Percentiles rank a stretch among this genome's conserved stretches.
phyloP scores from a whole-genome alignment of 2,797 vertebrate genomes.

The Cuculus canorus region DNA sequence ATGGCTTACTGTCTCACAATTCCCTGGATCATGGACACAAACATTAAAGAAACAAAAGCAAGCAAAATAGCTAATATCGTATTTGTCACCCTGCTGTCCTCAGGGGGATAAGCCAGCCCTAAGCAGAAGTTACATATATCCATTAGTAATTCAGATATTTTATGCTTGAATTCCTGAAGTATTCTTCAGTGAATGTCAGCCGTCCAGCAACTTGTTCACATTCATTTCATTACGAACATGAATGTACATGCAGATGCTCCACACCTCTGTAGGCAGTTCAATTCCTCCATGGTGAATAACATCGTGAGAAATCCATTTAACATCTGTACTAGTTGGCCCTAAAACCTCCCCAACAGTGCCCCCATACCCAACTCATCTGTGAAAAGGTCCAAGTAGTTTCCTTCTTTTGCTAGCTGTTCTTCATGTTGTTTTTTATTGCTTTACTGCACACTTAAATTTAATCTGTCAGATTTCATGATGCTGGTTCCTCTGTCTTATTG shows the following conservation, averaged over 20 bases:
- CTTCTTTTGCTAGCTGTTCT: not conserved
- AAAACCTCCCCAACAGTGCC: not conserved
- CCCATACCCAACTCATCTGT: accelerated
- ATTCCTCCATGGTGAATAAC: not conserved
- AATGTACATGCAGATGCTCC: not conserved
- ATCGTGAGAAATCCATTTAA: not conserved
- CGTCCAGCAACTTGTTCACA: not conserved
- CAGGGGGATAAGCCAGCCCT: not conserved
- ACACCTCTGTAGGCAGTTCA: not conserved
- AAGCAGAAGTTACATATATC: not conserved
- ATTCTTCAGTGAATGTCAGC: not conserved
- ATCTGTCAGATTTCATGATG: not conserved
- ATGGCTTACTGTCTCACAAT: not conserved
- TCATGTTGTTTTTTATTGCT: not conserved
- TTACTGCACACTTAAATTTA: not conserved
- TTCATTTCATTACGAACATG: not conserved
- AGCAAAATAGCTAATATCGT: not conserved
- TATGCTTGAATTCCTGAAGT: not conserved
- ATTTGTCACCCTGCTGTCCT: not conserved
- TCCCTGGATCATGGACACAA: not conserved
- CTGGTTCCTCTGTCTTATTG: not conserved
- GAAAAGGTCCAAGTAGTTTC: not conserved
- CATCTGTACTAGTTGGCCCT: not conserved
- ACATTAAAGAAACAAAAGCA: not conserved
- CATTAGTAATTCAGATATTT: not conserved